phyloP scores from a whole-genome alignment of 2,888 invertebrate genomes.

The Hipparchia semele region DNA sequence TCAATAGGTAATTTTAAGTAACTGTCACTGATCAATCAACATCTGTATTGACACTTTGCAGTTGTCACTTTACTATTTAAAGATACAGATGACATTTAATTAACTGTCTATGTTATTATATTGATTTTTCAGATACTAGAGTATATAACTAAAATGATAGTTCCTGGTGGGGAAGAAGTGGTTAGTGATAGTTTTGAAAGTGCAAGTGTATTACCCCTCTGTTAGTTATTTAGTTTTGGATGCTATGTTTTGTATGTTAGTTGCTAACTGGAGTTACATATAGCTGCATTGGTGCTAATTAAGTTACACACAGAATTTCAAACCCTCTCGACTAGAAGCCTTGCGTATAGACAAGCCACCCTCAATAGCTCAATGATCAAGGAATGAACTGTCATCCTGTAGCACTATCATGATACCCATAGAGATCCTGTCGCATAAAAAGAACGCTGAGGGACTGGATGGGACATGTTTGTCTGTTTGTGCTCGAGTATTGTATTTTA shows the following conservation, averaged over 20 bases:
- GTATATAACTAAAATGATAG: slow-evolving; percentile 72
- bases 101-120: not conserved
- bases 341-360: no score
- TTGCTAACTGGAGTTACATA: slow-evolving; percentile 14
- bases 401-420: no score
- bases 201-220: slow-evolving; percentile 32
- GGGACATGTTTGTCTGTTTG: no score
- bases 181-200: slow-evolving; percentile 44
- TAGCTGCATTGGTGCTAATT: not conserved
- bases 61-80: no score
- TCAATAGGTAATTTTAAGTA: no score
- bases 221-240: slow-evolving; percentile 28
- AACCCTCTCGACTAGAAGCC: not conserved
- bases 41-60: no score
- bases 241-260: slow-evolving; percentile 29
- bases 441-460: no score
- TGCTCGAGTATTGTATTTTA: no score
- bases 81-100: not conserved
- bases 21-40: no score
- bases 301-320: not conserved
- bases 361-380: no score
- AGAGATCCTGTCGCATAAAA: no score
- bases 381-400: no score
- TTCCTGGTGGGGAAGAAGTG: slow-evolving; percentile 62
- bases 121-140: slow-evolving; percentile 68